A percentile compares a stretch with the other conserved stretches of the same genome.
Evolutionary conservation across 2,113 vertebrate species (phyloP).

Genomic region (Regulus satrapa): DNA sequence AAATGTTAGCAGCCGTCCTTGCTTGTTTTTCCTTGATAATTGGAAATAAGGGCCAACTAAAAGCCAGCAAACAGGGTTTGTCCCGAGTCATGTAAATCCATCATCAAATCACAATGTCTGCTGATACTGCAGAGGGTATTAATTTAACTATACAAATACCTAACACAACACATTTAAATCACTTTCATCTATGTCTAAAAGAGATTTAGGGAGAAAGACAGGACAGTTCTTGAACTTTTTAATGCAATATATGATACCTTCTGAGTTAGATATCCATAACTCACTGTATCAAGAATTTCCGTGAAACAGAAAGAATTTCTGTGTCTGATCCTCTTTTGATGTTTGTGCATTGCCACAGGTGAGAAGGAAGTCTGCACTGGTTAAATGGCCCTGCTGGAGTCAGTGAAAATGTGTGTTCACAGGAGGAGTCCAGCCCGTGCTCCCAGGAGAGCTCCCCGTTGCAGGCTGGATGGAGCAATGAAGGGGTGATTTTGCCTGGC

Average conservation of each 20-base stretch:
- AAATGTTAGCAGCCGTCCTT: background rate
- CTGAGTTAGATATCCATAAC: background rate
- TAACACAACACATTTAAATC: background rate
- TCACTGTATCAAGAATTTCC: background rate
- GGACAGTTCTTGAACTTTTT: background rate
- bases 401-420: background rate
- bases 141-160: background rate
- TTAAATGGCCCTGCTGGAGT: background rate
- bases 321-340: background rate
- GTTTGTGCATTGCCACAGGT: background rate
- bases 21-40: background rate
- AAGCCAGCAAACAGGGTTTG: background rate
- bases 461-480: background rate
- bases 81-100: accelerated
- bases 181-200: background rate
- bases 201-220: background rate
- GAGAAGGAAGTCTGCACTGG: background rate
- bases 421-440: background rate
- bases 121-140: background rate
- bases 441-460: background rate
- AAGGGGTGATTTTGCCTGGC: background rate
- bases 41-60: background rate
- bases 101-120: background rate
- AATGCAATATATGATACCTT: background rate
- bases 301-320: background rate